Evolutionary conservation across 2,113 vertebrate genomes (phyloP).

Genomic region (Calidris pygmaea): DNA sequence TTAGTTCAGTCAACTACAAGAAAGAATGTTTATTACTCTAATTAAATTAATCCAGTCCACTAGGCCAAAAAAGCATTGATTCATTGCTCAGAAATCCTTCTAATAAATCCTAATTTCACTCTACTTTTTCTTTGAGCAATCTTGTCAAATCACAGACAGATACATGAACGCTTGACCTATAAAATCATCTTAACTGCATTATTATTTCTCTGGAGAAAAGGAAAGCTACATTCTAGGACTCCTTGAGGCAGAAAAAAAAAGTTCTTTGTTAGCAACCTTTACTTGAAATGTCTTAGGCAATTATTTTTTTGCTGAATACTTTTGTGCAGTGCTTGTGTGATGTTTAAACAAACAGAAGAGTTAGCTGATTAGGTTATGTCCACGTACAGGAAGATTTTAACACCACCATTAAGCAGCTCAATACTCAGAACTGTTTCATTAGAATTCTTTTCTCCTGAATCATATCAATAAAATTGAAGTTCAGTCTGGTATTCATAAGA

Average conservation of each 20-base stretch:
- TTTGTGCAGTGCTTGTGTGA: neutral
- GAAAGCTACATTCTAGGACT: neutral
- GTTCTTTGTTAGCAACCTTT: neutral
- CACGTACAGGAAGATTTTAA: constrained; percentile 52
- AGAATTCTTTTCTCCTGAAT: constrained; percentile 76
- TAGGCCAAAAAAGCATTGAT: neutral
- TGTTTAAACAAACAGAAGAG: constrained; percentile 32
- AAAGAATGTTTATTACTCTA: neutral
- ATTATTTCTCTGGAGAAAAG: neutral
- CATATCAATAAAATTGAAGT: constrained; percentile 54
- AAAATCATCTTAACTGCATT: neutral
- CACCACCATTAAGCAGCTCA: constrained; percentile 24
- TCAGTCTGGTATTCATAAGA: constrained; percentile 5
- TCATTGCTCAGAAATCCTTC: neutral
- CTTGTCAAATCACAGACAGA: neutral
- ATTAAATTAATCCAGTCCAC: constrained; percentile 21
- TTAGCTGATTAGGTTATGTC: neutral
- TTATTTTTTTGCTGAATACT: neutral
- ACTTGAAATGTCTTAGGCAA: neutral
- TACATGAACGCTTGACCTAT: neutral
- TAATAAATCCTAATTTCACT: neutral
- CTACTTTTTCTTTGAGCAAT: neutral
- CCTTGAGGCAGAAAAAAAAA: neutral
- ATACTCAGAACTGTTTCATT: constrained; percentile 55
- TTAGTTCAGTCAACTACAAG: neutral